These are phyloP conservation scores for Cremastinae sp. DNA, from an alignment of 2,888 invertebrate species.

Conservation along the genomic window DNA sequence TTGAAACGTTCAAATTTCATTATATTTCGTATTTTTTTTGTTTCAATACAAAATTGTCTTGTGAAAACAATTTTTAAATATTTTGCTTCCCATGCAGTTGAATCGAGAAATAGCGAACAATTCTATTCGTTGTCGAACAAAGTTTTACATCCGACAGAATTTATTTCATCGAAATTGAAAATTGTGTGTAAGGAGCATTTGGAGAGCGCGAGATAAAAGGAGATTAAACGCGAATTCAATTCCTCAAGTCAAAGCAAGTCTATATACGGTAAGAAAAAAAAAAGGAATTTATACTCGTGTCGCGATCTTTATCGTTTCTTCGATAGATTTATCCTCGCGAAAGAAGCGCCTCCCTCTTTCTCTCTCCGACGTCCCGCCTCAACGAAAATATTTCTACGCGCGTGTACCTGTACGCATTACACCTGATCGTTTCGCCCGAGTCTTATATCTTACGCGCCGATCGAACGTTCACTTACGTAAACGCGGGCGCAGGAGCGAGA, in stretches of 20 bases:
- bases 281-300: neutral
- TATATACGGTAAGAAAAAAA: neutral
- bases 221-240: neutral
- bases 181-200: too few species aligned
- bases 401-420: conserved; percentile 12
- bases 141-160: neutral
- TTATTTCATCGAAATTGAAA: neutral
- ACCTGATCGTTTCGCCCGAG: conserved; percentile 49
- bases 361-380: conserved; percentile 45
- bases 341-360: conserved; percentile 1
- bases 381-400: neutral
- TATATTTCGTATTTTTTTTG: too few species aligned
- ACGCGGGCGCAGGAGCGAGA: conserved; percentile 43
- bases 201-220: neutral
- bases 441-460: conserved; percentile 50
- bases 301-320: conserved; percentile 27
- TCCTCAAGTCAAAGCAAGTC: neutral
- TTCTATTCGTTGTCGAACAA: neutral
- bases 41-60: too few species aligned
- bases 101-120: too few species aligned
- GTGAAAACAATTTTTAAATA: too few species aligned
- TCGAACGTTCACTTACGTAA: conserved; percentile 65
- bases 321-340: conserved; percentile 42
- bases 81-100: too few species aligned
- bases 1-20: too few species aligned